A percentile compares a stretch with the other conserved stretches of the same genome.
These are phyloP conservation scores for Idaea aversata DNA, from an alignment of 2,888 invertebrate species.

Conservation along the genomic window DNA sequence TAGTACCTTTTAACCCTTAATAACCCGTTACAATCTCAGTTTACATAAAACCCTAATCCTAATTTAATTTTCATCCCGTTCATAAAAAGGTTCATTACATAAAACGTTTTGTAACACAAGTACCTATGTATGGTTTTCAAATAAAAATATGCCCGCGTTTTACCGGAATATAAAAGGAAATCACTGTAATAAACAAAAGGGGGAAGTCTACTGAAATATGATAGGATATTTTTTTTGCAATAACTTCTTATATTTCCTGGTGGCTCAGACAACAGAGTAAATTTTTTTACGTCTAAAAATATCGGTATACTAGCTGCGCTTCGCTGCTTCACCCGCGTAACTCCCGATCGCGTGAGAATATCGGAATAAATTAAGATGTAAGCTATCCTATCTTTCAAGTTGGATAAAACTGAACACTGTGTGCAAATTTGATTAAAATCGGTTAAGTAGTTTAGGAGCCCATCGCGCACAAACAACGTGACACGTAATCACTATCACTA, in stretches of 20 bases:
- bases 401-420: no score
- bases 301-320: no score
- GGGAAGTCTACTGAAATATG: not conserved
- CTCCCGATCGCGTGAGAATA: no score
- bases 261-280: not conserved
- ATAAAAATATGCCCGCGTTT: not conserved
- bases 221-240: not conserved
- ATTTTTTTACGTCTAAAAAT: not conserved
- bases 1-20: not conserved
- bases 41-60: constrained; percentile 1
- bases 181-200: not conserved
- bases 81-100: not conserved
- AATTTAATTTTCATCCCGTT: not conserved
- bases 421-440: no score
- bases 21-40: not conserved
- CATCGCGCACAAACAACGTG: no score
- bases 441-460: no score
- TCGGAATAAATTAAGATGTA: no score
- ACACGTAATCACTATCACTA: no score
- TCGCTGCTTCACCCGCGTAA: no score
- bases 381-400: no score
- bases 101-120: not conserved
- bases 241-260: not conserved
- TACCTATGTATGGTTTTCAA: not conserved
- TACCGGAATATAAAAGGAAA: not conserved